Evolutionary conservation across 2,113 vertebrate species (phyloP).

Genomic region (Okapia johnstoni): DNA sequence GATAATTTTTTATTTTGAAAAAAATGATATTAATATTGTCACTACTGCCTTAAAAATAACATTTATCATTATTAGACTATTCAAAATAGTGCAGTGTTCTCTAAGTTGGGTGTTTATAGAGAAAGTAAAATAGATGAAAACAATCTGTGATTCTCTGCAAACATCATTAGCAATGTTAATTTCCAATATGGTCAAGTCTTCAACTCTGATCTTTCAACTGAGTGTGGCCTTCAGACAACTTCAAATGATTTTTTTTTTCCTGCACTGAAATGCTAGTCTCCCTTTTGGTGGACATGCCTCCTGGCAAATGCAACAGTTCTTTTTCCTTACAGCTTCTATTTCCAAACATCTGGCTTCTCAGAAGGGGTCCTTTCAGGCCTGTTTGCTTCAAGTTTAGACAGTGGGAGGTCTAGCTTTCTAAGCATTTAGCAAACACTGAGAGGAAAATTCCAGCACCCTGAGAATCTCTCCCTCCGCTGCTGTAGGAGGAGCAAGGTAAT

Average conservation of each 20-base stretch:
- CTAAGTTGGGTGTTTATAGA: slow-evolving; percentile 48
- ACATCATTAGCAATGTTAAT: slow-evolving; percentile 71
- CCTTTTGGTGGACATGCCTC: background rate
- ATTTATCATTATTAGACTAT: slow-evolving; percentile 48
- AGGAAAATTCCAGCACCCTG: slow-evolving; percentile 48
- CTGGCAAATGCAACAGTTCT: background rate
- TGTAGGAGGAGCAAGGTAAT: background rate
- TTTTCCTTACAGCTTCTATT: slow-evolving; percentile 43
- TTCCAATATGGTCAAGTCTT: slow-evolving; percentile 45
- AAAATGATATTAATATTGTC: background rate
- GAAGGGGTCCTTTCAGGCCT: slow-evolving; percentile 51
- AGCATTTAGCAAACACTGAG: slow-evolving; percentile 33
- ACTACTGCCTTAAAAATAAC: slow-evolving; percentile 56
- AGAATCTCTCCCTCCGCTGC: background rate
- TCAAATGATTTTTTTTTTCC: slow-evolving; percentile 31
- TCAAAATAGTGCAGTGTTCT: slow-evolving; percentile 61
- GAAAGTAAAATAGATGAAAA: slow-evolving; percentile 64
- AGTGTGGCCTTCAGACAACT: slow-evolving; percentile 30
- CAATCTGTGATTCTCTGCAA: slow-evolving; percentile 50
- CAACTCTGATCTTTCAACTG: slow-evolving; percentile 31
- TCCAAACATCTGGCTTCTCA: slow-evolving; percentile 42
- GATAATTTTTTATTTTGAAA: slow-evolving; percentile 34
- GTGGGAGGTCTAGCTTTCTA: slow-evolving; percentile 40
- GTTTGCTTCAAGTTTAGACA: background rate
- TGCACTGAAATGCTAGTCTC: background rate